These are phyloP conservation scores for Leptopilina syphax DNA, from an alignment of 2,888 invertebrate species.

Conservation along the genomic window DNA sequence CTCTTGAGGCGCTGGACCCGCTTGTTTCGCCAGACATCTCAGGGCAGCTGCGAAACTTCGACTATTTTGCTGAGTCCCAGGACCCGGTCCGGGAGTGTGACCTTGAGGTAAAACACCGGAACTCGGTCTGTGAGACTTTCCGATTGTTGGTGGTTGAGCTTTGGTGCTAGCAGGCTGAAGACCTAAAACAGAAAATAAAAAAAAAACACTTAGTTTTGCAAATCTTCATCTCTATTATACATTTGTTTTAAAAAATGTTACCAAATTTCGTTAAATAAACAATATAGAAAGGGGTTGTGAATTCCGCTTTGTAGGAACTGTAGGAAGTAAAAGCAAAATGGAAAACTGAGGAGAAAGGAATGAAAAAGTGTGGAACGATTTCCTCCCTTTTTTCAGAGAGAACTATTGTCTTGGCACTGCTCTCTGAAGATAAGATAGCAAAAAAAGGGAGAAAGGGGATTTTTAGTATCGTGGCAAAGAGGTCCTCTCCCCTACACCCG, in stretches of 20 bases:
- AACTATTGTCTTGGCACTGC: slow-evolving; percentile 40
- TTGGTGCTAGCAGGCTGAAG: slow-evolving; percentile 73
- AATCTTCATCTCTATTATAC: neutral
- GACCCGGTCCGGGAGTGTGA: slow-evolving; percentile 76
- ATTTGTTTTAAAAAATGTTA: too few relatives aligned
- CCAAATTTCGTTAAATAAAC: too few relatives aligned
- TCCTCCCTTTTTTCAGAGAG: slow-evolving; percentile 18
- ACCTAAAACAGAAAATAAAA: slow-evolving; percentile 61
- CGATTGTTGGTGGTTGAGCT: slow-evolving; percentile 71
- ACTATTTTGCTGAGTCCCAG: slow-evolving; percentile 74
- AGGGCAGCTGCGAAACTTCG: slow-evolving; percentile 93
- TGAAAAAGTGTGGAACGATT: slow-evolving; percentile 27
- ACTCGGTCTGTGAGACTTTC: slow-evolving; percentile 74
- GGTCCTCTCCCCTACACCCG: neutral
- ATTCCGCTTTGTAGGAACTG: neutral
- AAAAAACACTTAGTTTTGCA: neutral
- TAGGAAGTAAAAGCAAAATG: slow-evolving; percentile 23
- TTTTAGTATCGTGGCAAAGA: slow-evolving; percentile 32
- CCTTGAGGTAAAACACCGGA: slow-evolving; percentile 74
- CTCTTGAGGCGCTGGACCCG: slow-evolving; percentile 86
- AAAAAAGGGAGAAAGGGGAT: slow-evolving; percentile 37
- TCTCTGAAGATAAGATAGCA: slow-evolving; percentile 19
- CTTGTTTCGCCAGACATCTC: slow-evolving; percentile 94
- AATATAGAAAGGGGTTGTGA: neutral
- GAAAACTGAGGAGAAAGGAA: slow-evolving; percentile 12